Percentiles rank a stretch among this genome's conserved stretches.
These are phyloP conservation scores for Furcifer pardalis DNA, from an alignment of 2,797 vertebrate species.

Conservation along the genomic window DNA sequence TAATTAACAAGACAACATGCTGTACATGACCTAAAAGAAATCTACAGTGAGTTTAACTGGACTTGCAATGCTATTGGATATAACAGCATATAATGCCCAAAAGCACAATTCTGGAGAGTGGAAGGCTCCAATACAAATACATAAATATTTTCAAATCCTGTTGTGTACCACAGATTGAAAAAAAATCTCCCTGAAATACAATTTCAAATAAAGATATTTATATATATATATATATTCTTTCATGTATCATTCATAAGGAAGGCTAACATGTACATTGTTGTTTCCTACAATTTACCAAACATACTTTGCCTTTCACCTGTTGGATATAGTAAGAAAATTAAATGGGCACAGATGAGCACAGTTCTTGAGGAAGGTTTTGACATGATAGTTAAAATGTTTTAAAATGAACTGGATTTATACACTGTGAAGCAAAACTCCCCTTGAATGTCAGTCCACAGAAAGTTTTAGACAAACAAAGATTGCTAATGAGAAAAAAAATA, in stretches of 20 bases:
- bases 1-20: slow-evolving; percentile 79
- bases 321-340: slow-evolving; percentile 51
- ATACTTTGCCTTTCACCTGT: slow-evolving; percentile 71
- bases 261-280: slow-evolving; percentile 64
- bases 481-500: background rate
- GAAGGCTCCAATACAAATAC: slow-evolving; percentile 63
- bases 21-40: slow-evolving; percentile 74
- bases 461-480: background rate
- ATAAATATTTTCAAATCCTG: slow-evolving; percentile 67
- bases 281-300: slow-evolving; percentile 66
- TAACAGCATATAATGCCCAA: slow-evolving; percentile 41
- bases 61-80: slow-evolving; percentile 57
- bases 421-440: background rate
- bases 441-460: background rate
- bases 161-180: slow-evolving; percentile 66
- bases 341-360: too few species aligned
- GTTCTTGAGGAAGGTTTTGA: background rate
- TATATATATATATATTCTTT: slow-evolving; percentile 42
- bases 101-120: slow-evolving; percentile 49
- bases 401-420: background rate
- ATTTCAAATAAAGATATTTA: slow-evolving; percentile 72
- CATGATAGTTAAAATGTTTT: too few species aligned
- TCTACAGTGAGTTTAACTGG: slow-evolving; percentile 70
- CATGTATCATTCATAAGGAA: slow-evolving; percentile 68
- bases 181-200: slow-evolving; percentile 68